Base-by-base conservation (phyloP, 2,888 invertebrate genomes). In the Drosophila neutralis region DNA sequence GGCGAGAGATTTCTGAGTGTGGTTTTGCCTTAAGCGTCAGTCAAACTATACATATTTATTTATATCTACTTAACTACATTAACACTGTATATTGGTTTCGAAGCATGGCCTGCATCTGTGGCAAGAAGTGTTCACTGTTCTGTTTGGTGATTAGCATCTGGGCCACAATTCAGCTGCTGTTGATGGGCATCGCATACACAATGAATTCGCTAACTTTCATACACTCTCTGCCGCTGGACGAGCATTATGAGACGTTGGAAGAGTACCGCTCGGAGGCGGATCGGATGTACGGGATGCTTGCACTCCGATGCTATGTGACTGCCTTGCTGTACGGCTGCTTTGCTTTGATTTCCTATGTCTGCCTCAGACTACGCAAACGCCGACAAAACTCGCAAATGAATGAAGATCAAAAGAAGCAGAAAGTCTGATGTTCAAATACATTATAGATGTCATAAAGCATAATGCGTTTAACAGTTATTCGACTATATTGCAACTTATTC, bases 111-210 rank as follows among this genome's bases (percentile, higher is more conserved):
- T 74, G 49, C 33, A 13, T 64, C 48, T 86, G 77, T 60, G 70
- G 65, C 33, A 69, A 64, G 33, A 83, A 73, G 61, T 79, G 77
- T 33, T 61, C 74, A 1, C 27, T 71, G 0, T 71, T 85, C 52
- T 87, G 83, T 56, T 52, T 81, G 18, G 52, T 77, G 56, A 68
- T 86, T 2, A 79, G 83, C 56, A 35, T 68, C n/a, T 86, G 85
- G 85, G 85, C 51, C 8, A 31, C 58, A 18, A n/a, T 83, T 2
- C 87, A 87, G 63, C 21, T 85, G 56, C 27, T 73, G 0, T 4
- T 83, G 18, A 76, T 87, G 79, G 85, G 83, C 11, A 4, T 75
- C 0, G 73, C 38, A 52, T 79, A 54, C 18, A n/a, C 66, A 0
- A 0, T 52, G 2, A n/a, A 73, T 2, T 48, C 86, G 0, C 21